Conservation (phyloP, 2,797 vertebrate species). For the Epinephelus coioides region DNA sequence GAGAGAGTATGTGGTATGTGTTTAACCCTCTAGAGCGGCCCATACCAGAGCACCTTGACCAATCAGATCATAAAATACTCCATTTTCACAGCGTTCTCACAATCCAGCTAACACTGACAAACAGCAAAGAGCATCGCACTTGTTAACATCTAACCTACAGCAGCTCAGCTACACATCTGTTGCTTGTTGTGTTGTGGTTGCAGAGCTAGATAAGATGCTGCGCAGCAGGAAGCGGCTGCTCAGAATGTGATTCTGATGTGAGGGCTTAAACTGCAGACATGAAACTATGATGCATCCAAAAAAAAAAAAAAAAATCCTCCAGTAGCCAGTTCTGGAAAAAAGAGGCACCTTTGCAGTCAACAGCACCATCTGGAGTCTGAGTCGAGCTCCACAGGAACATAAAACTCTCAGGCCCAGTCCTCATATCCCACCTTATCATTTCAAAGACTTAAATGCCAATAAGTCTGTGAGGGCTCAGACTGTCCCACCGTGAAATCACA, state of each 20-base stretch:
- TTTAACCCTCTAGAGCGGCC: too few relatives aligned
- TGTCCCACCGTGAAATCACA: conserved; percentile 5
- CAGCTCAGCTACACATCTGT: background rate
- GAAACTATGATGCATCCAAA: conserved; percentile 10
- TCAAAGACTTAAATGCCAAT: background rate
- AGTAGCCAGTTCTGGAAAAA: background rate
- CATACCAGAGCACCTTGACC: too few relatives aligned
- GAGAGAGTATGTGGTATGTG: too few relatives aligned
- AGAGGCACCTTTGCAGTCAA: conserved; percentile 3
- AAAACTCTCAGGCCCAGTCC: background rate
- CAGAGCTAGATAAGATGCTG: background rate
- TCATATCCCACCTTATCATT: background rate
- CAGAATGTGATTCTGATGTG: background rate
- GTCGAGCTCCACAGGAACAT: background rate
- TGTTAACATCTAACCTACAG: background rate
- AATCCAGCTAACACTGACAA: background rate
- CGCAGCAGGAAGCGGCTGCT: background rate
- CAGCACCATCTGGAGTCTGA: conserved; percentile 58
- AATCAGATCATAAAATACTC: background rate
- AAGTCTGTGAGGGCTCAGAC: background rate
- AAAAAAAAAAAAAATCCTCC: background rate
- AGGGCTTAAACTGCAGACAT: background rate
- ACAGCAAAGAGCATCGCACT: background rate
- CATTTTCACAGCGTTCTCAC: too few relatives aligned
- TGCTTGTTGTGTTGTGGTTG: background rate